Evolutionary conservation across 2,888 invertebrate genomes (phyloP), one percentile per base, ranked within the genome.

Genomic region (Eurois occulta): DNA sequence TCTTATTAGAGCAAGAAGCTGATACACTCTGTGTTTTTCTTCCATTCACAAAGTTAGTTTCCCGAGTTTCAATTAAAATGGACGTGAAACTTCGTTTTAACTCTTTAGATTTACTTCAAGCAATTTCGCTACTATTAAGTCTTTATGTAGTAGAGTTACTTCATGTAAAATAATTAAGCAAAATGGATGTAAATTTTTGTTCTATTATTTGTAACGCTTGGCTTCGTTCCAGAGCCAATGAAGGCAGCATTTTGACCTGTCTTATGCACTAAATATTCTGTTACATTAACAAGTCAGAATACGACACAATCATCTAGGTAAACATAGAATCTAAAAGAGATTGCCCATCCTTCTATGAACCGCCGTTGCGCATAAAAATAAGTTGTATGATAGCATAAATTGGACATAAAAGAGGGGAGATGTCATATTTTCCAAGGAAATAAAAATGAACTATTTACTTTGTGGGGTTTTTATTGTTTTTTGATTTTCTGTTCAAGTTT

Each of bases 41-140:
- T 84, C 28, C 35, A 43, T 74, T 69, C 35, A 48, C n/a, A 32
- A 78, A 84, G 72, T 84, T 78, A 74, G 78, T 72, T 68, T 43
- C 16, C 24, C 21, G 18, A 72, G 58, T 68, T 82, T 38, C 28
- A 83, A 84, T 86, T 86, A 72, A 83, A 84, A 86, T 68, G 74
- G 55, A 69, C 69, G 69, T 38, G 21, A 6, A 86, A 83, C 74
- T 84, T 78, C 21, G 60, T 71, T 77, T 72, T 62, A 82, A 72
- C 72, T 83, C 77, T 58, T 82, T 65, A 73, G 58, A 86, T 78
- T 82, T 72, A 62, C 64, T 79, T 72, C 55, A 69, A 83, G 72
- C 48, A 70, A 67, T 84, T 69, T 86, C 7, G 55, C 65, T 69
- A 52, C 68, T 58, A 75, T 78, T 70, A 64, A 73, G 52, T 72